Evolutionary conservation across 2,113 vertebrate genomes (phyloP), one percentile per base, ranked within the genome.

Genomic region (Odontesthes bonariensis): DNA sequence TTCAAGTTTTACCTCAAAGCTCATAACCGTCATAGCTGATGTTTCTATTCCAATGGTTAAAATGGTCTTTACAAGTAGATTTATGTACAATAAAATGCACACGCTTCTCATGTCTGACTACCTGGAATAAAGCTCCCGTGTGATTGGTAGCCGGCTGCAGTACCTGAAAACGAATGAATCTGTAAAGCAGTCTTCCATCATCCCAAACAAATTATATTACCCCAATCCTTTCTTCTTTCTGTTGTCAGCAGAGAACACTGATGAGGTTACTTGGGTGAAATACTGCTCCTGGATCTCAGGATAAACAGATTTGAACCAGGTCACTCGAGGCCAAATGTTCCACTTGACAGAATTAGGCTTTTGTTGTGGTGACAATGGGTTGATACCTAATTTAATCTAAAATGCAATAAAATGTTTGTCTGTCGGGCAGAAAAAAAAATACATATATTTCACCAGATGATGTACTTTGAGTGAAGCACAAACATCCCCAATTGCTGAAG

Each of bases 291-390:
- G 61, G 70, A 56, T 77, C 77, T 20, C 60, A 66, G 59, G 68
- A 73, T 91, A 90, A 91, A 86, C 76, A 72, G 75, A 90, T 89
- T 86, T 74, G 4, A 72, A 70, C 12, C 70, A 20, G 68, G 75
- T 69, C n/a, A 59, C 77, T 54, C 0, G 61, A 53, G 73, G 83
- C 69, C 56, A 78, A 88, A 84, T 73, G 83, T 69, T 63, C 64
- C 58, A 64, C 54, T 73, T 78, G 54, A 80, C 55, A 80, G 69
- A 81, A 83, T 89, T 85, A 89, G 6, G 27, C 40, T 22, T 55
- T 60, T 42, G 38, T 7, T 60, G 64, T 47, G 42, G 71, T 73
- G 73, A 57, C 76, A 76, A 46, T 20, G 52, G 35, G 59, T 16
- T 40, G 60, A 40, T 46, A 10, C 44, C 23, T 73, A 63, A 80